Conservation (phyloP, 2,888 invertebrate genomes). For the Ichneumoninae sp. region DNA sequence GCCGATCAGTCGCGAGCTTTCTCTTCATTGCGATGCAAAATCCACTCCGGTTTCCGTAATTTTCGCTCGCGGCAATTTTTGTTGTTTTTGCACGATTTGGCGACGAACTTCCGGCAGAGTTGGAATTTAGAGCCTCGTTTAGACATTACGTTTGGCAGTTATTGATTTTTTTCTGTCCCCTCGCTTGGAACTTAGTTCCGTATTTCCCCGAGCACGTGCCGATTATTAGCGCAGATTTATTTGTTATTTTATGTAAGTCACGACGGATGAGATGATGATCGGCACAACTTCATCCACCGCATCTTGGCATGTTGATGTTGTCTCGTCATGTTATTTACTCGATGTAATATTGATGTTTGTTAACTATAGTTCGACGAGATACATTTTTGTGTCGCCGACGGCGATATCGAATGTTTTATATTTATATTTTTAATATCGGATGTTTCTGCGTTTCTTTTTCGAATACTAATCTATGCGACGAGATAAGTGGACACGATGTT, state of each 20-base stretch:
- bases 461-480: conserved; percentile 40
- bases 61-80: background rate
- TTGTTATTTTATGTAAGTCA: conserved; percentile 15
- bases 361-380: background rate
- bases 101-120: conserved; percentile 2
- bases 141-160: background rate
- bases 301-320: conserved; percentile 62
- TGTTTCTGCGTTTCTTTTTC: conserved; percentile 3
- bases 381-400: background rate
- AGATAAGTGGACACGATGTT: conserved; percentile 43
- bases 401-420: background rate
- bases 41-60: background rate
- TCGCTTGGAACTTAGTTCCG: conserved; percentile 32
- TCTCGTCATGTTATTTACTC: conserved; percentile 45
- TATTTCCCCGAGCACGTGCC: background rate
- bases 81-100: conserved; percentile 21
- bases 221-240: conserved; percentile 18
- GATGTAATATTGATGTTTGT: conserved; percentile 25
- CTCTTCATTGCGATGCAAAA: conserved; percentile 20
- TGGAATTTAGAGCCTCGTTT: background rate
- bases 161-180: background rate
- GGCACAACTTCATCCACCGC: conserved; percentile 14
- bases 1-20: conserved; percentile 8
- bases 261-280: background rate
- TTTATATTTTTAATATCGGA: too few species aligned